A percentile compares a stretch with the other conserved stretches of the same genome.
Evolutionary conservation across 2,113 vertebrate species (phyloP).

Genomic region (Cromileptes altivelis): DNA sequence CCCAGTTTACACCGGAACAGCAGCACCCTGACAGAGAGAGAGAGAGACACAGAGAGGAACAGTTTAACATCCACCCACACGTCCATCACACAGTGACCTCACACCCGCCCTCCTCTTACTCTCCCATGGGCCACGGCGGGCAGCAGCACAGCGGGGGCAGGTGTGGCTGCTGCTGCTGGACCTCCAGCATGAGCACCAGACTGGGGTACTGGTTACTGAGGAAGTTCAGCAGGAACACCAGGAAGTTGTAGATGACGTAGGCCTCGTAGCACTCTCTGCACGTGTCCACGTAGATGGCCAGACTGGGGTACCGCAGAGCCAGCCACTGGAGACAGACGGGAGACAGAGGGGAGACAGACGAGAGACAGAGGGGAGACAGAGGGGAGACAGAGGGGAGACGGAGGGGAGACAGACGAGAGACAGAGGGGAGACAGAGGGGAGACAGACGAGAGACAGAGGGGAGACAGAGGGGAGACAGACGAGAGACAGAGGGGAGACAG

Average conservation of each 20-base stretch:
- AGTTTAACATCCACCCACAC: not conserved
- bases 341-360: constrained; percentile 28
- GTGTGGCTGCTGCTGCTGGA: constrained; percentile 95
- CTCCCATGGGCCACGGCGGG: constrained; percentile 96
- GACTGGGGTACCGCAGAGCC: constrained; percentile 93
- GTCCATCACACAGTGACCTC: not conserved
- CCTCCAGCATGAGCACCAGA: constrained; percentile 94
- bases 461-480: no score
- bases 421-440: no score
- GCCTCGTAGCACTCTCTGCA: constrained; percentile 99
- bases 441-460: no score
- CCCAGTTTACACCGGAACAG: constrained; percentile 96
- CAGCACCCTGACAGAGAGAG: constrained; percentile 87
- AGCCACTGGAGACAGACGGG: constrained; percentile 87
- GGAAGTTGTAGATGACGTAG: constrained; percentile 98
- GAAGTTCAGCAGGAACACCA: constrained; percentile 97
- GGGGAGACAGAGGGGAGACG: not conserved
- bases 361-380: constrained; percentile 40
- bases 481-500: constrained; percentile 25
- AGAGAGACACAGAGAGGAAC: constrained; percentile 29
- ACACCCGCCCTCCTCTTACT: constrained; percentile 84
- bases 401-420: no score
- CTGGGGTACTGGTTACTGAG: constrained; percentile 94
- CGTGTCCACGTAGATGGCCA: constrained; percentile 98
- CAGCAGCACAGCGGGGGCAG: constrained; percentile 96